Conservation (phyloP, 2,113 vertebrate genomes). For the Amia ocellicauda region DNA sequence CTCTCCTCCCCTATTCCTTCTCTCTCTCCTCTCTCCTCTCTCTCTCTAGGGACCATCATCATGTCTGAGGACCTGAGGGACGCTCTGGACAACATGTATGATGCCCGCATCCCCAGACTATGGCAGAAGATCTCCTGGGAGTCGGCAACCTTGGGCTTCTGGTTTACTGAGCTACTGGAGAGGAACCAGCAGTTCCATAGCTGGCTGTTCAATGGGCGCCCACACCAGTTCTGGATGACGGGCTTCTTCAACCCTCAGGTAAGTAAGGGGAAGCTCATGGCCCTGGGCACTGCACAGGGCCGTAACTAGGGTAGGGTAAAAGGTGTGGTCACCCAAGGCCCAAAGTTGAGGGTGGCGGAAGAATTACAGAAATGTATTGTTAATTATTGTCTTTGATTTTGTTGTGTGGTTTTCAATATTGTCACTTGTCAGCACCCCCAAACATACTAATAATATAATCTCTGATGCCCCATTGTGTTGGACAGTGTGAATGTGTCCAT, state of each 20-base stretch:
- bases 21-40: constrained; percentile 39
- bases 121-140: constrained; percentile 80
- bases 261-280: too few relatives aligned
- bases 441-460: too few relatives aligned
- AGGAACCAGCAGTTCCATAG: constrained; percentile 73
- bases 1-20: too few relatives aligned
- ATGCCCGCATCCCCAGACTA: constrained; percentile 67
- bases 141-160: constrained; percentile 75
- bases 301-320: too few relatives aligned
- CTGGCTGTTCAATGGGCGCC: constrained; percentile 66
- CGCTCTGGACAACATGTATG: constrained; percentile 74
- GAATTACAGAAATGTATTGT: too few relatives aligned
- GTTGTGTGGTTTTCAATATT: neutral
- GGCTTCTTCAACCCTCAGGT: constrained; percentile 84
- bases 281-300: too few relatives aligned
- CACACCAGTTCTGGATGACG: constrained; percentile 76
- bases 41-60: constrained; percentile 75
- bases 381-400: neutral
- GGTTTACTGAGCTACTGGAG: constrained; percentile 80
- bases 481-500: too few relatives aligned
- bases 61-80: constrained; percentile 79
- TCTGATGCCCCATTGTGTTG: too few relatives aligned
- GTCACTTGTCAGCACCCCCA: too few relatives aligned
- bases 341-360: too few relatives aligned
- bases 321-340: too few relatives aligned